Percentiles rank a stretch among this genome's conserved stretches.
Evolutionary conservation across 2,888 invertebrate genomes (phyloP).

Genomic region (Dolichomitus sp.): DNA sequence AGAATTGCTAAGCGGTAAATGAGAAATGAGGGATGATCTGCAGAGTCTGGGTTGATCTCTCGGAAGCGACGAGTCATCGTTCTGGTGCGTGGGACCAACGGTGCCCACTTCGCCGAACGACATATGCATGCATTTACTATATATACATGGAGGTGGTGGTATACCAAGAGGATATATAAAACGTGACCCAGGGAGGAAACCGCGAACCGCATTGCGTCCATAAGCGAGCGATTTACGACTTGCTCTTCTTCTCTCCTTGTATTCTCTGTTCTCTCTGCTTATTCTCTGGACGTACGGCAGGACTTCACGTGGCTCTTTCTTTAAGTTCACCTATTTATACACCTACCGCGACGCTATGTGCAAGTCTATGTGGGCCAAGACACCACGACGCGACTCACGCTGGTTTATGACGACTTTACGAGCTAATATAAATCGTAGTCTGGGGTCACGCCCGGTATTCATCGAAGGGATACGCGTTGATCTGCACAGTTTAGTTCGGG

Average conservation of each 20-base stretch:
- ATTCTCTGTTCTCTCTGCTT: conserved; percentile 54
- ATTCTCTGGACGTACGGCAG: conserved; percentile 46
- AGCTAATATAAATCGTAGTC: conserved; percentile 79
- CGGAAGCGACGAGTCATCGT: conserved; percentile 59
- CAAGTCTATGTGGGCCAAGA: conserved; percentile 80
- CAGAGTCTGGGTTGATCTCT: conserved; percentile 26
- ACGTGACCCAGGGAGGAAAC: conserved; percentile 78
- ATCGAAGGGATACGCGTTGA: conserved; percentile 24
- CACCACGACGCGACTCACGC: conserved; percentile 69
- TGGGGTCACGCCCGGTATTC: conserved; percentile 56
- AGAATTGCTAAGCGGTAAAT: not conserved
- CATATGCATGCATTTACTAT: conserved; percentile 23
- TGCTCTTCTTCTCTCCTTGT: conserved; percentile 68
- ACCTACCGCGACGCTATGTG: conserved; percentile 56
- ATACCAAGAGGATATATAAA: conserved; percentile 69
- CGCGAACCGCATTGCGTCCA: conserved; percentile 78
- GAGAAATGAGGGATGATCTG: conserved; percentile 43
- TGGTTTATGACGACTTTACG: conserved; percentile 79
- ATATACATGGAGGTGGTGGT: conserved; percentile 30
- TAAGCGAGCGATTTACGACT: conserved; percentile 81
- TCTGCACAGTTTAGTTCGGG: conserved; percentile 18
- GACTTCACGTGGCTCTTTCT: conserved; percentile 26
- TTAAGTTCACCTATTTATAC: conserved; percentile 40
- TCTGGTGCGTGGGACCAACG: conserved; percentile 60
- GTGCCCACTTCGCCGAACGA: conserved; percentile 15